These are phyloP conservation scores for Labrus mixtus DNA, from an alignment of 2,113 vertebrate species.

Conservation along the genomic window DNA sequence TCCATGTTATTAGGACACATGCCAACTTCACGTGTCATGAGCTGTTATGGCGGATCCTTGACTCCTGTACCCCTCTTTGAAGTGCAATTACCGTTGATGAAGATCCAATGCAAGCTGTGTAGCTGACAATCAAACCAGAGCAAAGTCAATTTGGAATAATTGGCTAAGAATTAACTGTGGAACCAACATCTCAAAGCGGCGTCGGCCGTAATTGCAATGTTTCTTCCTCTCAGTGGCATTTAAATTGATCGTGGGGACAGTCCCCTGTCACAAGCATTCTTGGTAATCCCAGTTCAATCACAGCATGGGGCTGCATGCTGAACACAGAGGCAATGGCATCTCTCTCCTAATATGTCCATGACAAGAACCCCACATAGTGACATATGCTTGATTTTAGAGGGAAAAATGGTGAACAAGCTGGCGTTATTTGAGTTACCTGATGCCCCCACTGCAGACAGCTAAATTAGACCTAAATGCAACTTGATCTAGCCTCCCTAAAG, in stretches of 20 bases:
- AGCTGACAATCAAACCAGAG: conserved; percentile 50
- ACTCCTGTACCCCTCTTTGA: conserved; percentile 54
- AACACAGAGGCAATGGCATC: conserved; percentile 11
- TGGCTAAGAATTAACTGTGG: conserved; percentile 48
- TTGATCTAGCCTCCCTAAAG: conserved; percentile 45
- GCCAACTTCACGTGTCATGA: conserved; percentile 54
- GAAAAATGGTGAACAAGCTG: conserved; percentile 38
- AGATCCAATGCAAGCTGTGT: conserved; percentile 65
- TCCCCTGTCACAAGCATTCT: background rate
- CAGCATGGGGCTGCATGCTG: conserved; percentile 6
- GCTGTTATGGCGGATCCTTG: conserved; percentile 52
- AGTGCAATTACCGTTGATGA: conserved; percentile 64
- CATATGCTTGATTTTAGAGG: conserved; percentile 47
- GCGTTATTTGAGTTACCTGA: conserved; percentile 27
- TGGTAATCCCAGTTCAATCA: conserved; percentile 9
- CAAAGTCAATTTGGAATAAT: conserved; percentile 64
- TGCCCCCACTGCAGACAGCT: conserved; percentile 30
- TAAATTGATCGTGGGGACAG: conserved; percentile 33
- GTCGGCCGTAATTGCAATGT: conserved; percentile 46
- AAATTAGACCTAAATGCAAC: conserved; percentile 46
- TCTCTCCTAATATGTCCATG: conserved; percentile 14
- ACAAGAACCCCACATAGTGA: background rate
- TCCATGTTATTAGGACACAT: conserved; percentile 19
- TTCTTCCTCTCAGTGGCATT: conserved; percentile 24
- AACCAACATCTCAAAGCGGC: conserved; percentile 38